Conservation (phyloP, 2,888 invertebrate species). For the Lasioglossum pauxillum region DNA sequence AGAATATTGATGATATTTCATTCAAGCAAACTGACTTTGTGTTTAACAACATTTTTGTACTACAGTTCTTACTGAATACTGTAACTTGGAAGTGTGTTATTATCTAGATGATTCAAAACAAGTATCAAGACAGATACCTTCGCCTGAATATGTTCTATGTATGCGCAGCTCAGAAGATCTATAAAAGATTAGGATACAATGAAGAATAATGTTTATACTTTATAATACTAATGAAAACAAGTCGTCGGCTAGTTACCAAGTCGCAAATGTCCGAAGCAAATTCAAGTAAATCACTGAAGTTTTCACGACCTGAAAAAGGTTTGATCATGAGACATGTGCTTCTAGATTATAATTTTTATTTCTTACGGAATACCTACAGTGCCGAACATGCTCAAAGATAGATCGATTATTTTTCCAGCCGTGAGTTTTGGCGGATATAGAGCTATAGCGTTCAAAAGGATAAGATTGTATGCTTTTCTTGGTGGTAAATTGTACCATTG, state of each 20-base stretch:
- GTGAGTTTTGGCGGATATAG: slow-evolving; percentile 71
- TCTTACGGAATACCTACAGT: slow-evolving; percentile 26
- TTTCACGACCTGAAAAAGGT: slow-evolving; percentile 9
- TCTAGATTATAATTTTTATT: neutral
- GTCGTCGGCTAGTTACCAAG: neutral
- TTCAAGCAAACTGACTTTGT: neutral
- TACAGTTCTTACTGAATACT: neutral
- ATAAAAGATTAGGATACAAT: neutral
- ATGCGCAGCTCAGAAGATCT: neutral
- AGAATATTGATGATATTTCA: neutral
- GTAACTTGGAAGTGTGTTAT: neutral
- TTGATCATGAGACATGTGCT: too few relatives aligned
- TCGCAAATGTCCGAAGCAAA: slow-evolving; percentile 4
- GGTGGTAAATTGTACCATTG: slow-evolving; percentile 65
- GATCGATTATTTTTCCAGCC: slow-evolving; percentile 73
- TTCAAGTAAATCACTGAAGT: slow-evolving; percentile 24
- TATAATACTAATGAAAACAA: neutral
- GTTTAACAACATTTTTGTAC: neutral
- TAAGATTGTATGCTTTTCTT: slow-evolving; percentile 54
- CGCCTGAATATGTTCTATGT: neutral
- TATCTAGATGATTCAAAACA: neutral
- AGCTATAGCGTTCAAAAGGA: slow-evolving; percentile 68
- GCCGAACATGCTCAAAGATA: slow-evolving; percentile 71
- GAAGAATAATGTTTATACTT: neutral
- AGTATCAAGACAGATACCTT: neutral